phyloP scores from a whole-genome alignment of 2,888 invertebrate species.

The Sylvicola cinctus region DNA sequence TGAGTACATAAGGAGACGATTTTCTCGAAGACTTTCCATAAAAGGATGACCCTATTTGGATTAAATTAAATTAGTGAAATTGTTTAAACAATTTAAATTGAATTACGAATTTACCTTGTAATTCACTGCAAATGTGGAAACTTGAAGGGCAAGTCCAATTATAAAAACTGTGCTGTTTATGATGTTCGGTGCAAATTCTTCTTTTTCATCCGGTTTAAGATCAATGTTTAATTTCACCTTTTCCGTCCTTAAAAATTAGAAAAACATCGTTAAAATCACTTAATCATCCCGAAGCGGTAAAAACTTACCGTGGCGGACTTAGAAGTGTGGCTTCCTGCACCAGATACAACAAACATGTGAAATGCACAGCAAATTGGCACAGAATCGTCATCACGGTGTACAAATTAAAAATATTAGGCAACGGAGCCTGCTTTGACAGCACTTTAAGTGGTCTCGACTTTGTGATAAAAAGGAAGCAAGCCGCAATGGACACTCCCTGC shows the following conservation, averaged over 20 bases:
- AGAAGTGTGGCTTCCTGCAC: constrained; percentile 59
- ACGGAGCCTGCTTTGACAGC: constrained; percentile 79
- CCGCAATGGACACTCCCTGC: constrained; percentile 86
- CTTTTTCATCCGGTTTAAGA: constrained; percentile 43
- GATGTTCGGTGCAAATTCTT: constrained; percentile 80
- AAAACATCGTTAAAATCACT: background rate
- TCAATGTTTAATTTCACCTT: constrained; percentile 38
- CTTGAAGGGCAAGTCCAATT: constrained; percentile 91
- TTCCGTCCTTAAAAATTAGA: constrained; percentile 26
- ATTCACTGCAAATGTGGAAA: constrained; percentile 97
- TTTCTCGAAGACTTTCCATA: constrained; percentile 90
- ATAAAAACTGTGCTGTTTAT: constrained; percentile 97
- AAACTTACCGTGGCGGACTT: constrained; percentile 44
- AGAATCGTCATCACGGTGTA: constrained; percentile 94
- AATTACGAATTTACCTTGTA: constrained; percentile 53
- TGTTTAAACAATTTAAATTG: background rate
- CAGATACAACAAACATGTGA: constrained; percentile 72
- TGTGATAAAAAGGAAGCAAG: constrained; percentile 95
- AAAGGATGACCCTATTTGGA: constrained; percentile 78
- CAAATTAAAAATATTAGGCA: constrained; percentile 95
- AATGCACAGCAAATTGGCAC: constrained; percentile 87
- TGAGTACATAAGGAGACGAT: constrained; percentile 82
- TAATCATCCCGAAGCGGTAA: background rate
- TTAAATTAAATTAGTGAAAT: constrained; percentile 2
- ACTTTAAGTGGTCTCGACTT: constrained; percentile 91